Evolutionary conservation across 2,888 invertebrate genomes (phyloP).

Genomic region (Morpho achilles): DNA sequence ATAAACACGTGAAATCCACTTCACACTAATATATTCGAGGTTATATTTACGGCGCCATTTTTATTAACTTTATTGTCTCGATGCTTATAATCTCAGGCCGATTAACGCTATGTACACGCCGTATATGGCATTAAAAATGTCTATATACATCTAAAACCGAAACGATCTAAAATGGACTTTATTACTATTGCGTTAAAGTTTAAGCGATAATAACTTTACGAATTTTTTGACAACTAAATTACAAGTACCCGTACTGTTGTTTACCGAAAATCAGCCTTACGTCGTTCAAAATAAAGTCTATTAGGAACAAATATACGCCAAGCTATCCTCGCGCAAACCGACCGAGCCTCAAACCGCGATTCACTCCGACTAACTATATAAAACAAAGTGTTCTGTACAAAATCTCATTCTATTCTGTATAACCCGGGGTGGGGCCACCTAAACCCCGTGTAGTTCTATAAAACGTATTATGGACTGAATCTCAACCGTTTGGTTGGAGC

Average conservation of each 20-base stretch:
- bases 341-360: conserved; percentile 6
- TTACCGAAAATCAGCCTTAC: conserved; percentile 69
- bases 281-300: conserved; percentile 67
- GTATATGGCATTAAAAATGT: conserved; percentile 40
- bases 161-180: conserved; percentile 18
- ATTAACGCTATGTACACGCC: conserved; percentile 49
- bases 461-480: conserved; percentile 17
- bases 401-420: conserved; percentile 38
- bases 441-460: conserved; percentile 59
- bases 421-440: conserved; percentile 52
- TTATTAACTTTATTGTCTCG: conserved; percentile 52
- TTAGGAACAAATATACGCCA: conserved; percentile 66
- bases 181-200: conserved; percentile 16
- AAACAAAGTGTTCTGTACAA: conserved; percentile 44
- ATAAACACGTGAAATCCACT: conserved; percentile 11
- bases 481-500: conserved; percentile 72
- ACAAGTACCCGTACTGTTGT: conserved; percentile 64
- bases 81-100: conserved; percentile 50
- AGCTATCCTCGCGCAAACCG: conserved; percentile 56
- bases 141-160: conserved; percentile 43
- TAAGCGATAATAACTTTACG: conserved; percentile 56
- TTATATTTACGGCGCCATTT: conserved; percentile 14
- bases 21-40: conserved; percentile 10
- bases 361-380: conserved; percentile 10
- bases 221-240: conserved; percentile 40